Evolutionary conservation across 2,888 invertebrate species (phyloP), one percentile per base, ranked within the genome.

Genomic region (Dorcus parallelipipedus): DNA sequence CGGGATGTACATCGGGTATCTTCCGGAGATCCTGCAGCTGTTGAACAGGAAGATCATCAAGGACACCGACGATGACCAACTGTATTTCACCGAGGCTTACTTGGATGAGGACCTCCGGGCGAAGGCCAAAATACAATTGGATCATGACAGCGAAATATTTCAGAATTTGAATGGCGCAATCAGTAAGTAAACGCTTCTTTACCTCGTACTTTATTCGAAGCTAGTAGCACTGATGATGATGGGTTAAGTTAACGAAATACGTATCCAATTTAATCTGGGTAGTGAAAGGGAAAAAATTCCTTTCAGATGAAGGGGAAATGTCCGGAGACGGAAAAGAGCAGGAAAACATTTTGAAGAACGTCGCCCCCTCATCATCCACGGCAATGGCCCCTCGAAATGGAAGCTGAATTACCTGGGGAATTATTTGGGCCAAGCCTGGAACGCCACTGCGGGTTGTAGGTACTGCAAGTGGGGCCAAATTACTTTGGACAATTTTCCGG

Each of bases 81-180:
- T 97, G 20, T 97, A 88, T 77, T 98, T 91, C 74, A 97, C 98
- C 0, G 86, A 89, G 71, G 82, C 91, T 0, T 99, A 89, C 76
- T 81, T 99, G 26, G 85, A 98, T 72, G 81, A 86, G 59, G 78
- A 84, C 1, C 73, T 90, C 23, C 83, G 97, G 60, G 80, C 86
- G 53, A 83, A 87, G 54, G 82, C 90, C 65, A 83, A 85, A 63
- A 91, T 99, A 38, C 87, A 89, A 65, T 80, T 99, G 54, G 99
- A 99, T 76, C 90, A 92, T 62, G 87, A 87, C 70, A 90, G 95
- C 5, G 85, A 87, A 54, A 88, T 99, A 65, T 99, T 99, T 78
- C 97, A 97, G 79, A 98, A 95, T 78, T 82, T 99, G 0, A 87
- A 95, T 79, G 97, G 96, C 33, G 95, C 93, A 55, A 77, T 86